Conservation (phyloP, 2,113 vertebrate species). For the Ceratotherium simum region DNA sequence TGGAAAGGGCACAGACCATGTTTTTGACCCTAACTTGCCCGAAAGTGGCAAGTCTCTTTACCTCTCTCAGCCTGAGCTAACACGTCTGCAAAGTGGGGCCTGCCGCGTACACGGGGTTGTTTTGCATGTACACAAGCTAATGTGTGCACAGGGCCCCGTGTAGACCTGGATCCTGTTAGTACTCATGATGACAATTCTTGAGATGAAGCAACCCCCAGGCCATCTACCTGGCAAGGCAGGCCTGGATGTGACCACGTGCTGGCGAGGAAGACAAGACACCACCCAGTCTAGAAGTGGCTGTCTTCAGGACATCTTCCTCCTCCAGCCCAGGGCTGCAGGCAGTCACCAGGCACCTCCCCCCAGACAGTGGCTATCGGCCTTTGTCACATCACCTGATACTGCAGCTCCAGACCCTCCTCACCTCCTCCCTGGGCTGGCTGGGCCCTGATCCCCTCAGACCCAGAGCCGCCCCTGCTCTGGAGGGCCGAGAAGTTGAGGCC, state of each 20-base stretch:
- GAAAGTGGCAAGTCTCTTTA: background rate
- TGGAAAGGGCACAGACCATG: background rate
- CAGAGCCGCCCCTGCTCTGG: background rate
- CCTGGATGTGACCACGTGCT: background rate
- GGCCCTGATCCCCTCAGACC: background rate
- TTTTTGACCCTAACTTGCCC: background rate
- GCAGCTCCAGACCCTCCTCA: background rate
- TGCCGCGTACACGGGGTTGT: fast-evolving
- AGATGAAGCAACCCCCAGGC: background rate
- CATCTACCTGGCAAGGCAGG: background rate
- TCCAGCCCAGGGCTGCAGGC: background rate
- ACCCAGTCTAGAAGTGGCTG: background rate
- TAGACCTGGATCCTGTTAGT: background rate
- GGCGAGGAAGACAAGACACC: background rate
- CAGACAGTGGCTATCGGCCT: background rate
- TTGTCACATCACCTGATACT: background rate
- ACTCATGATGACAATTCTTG: background rate
- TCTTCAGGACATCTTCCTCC: background rate
- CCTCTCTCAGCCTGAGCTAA: background rate
- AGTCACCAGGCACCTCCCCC: background rate
- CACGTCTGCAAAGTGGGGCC: background rate
- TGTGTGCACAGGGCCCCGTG: background rate
- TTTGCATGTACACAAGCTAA: fast-evolving
- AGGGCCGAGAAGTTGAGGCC: background rate
- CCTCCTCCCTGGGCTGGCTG: background rate